A percentile compares a stretch with the other conserved stretches of the same genome.
Evolutionary conservation across 1,140 invertebrate species (phyloP).

Genomic region (Drosophila sucinea): DNA sequence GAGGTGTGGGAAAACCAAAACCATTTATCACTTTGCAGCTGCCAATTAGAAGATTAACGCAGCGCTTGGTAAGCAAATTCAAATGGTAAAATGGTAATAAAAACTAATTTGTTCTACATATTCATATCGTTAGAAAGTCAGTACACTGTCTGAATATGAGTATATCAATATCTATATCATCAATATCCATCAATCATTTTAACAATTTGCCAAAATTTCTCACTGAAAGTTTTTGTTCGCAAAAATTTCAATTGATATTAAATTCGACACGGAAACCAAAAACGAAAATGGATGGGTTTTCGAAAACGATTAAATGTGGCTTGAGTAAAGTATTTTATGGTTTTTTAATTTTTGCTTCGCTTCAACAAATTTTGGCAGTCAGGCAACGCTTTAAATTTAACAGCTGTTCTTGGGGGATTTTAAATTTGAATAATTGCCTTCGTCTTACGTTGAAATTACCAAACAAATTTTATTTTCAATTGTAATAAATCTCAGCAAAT

Average conservation of each 20-base stretch:
- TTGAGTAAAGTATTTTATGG: background rate
- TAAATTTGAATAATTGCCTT: background rate
- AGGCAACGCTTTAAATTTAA: background rate
- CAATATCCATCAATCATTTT: background rate
- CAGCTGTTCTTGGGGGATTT: background rate
- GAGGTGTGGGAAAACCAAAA: background rate
- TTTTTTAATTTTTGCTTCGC: background rate
- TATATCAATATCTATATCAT: background rate
- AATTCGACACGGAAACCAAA: background rate
- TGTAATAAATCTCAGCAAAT: background rate
- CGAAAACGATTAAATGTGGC: background rate
- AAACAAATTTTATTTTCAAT: background rate
- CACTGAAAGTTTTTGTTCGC: background rate
- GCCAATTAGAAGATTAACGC: constrained; percentile 8
- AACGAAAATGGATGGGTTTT: background rate
- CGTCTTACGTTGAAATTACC: background rate
- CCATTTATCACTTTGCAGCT: constrained; percentile 12
- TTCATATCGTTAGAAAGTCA: background rate
- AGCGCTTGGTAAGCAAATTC: constrained; percentile 7
- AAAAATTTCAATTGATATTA: background rate
- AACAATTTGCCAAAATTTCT: background rate
- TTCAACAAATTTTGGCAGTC: background rate
- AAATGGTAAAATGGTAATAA: background rate
- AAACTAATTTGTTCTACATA: background rate
- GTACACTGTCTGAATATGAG: background rate